Evolutionary conservation across 1,140 invertebrate genomes (phyloP), one percentile per base, ranked within the genome.

Genomic region (Hermatobates lingyangjiaoensis): DNA sequence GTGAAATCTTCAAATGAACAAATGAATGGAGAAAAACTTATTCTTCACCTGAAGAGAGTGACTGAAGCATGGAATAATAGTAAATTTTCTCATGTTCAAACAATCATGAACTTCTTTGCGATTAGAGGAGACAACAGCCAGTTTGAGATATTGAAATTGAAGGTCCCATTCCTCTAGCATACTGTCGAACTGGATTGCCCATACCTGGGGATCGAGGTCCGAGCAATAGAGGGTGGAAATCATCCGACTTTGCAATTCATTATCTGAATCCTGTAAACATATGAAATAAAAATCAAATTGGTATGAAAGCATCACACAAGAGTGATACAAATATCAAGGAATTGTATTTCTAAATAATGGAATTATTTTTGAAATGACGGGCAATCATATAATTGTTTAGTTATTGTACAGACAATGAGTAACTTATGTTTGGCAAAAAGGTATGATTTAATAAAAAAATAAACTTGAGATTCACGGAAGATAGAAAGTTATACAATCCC

Each of bases 21-120:
- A n/a, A n/a, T n/a, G n/a, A n/a, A n/a, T n/a, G n/a, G n/a, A n/a
- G n/a, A n/a, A n/a, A n/a, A n/a, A n/a, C n/a, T n/a, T n/a, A 39
- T 1, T 21, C 40, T 45, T 48, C 51, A 61, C 61, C 58, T 73
- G 69, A 10, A 73, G 56, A 12, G 67, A 67, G 42, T 70, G 59
- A 18, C 71, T 56, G 27, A 74, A 59, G 54, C 72, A 73, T 2
- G 71, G 71, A 5, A 74, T 57, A 4, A 72, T 46, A 15, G 62
- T 57, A 5, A 71, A 60, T 24, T 62, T 62, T 48, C 64, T 62
- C 26, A 51, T 63, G 0, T 24, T 47, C 2, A 74, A 53, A 2
- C 70, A 68, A 27, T 47, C 21, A 0, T 66, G 27, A 30, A 73
- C 55, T 44, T 68, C 64, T 4, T 56, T 14, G 46, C 64, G 63